phyloP scores from a whole-genome alignment of 2,888 invertebrate species.

The Amaurobius ferox region DNA sequence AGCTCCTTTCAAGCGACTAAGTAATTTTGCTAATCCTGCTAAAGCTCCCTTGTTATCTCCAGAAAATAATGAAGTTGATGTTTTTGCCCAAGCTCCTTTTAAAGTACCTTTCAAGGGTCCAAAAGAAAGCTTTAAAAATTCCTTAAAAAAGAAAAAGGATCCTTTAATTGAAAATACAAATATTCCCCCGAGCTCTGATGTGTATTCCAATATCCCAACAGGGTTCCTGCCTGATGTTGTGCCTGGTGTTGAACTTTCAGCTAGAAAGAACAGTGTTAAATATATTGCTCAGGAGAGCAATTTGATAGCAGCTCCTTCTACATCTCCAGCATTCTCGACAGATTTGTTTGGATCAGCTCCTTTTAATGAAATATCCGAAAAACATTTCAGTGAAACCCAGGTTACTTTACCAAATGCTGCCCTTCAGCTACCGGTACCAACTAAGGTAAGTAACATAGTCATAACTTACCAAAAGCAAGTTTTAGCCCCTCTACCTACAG shows the following conservation, averaged over 20 bases:
- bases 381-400: slow-evolving; percentile 31
- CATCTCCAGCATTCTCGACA: slow-evolving; percentile 26
- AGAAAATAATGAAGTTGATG: slow-evolving; percentile 82
- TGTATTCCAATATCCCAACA: slow-evolving; percentile 28
- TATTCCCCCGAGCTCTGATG: slow-evolving; percentile 31
- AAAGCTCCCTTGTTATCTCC: slow-evolving; percentile 73
- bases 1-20: slow-evolving; percentile 77
- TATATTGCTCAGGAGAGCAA: slow-evolving; percentile 48
- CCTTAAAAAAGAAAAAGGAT: slow-evolving; percentile 63
- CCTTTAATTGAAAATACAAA: not conserved
- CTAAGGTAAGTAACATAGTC: slow-evolving; percentile 51
- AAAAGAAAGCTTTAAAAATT: slow-evolving; percentile 62
- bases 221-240: slow-evolving; percentile 52
- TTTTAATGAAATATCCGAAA: slow-evolving; percentile 61
- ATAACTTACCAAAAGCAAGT: slow-evolving; percentile 58
- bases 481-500: not conserved
- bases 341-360: slow-evolving; percentile 73
- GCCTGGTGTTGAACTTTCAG: slow-evolving; percentile 36
- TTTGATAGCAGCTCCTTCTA: slow-evolving; percentile 18
- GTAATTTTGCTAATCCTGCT: slow-evolving; percentile 66
- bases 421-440: slow-evolving; percentile 4
- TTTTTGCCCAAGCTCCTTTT: slow-evolving; percentile 85
- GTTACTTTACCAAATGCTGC: not conserved
- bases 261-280: slow-evolving; percentile 51
- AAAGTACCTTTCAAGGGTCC: slow-evolving; percentile 70